Evolutionary conservation across 1,140 invertebrate genomes (phyloP).

Genomic region (Ceratina australensis): DNA sequence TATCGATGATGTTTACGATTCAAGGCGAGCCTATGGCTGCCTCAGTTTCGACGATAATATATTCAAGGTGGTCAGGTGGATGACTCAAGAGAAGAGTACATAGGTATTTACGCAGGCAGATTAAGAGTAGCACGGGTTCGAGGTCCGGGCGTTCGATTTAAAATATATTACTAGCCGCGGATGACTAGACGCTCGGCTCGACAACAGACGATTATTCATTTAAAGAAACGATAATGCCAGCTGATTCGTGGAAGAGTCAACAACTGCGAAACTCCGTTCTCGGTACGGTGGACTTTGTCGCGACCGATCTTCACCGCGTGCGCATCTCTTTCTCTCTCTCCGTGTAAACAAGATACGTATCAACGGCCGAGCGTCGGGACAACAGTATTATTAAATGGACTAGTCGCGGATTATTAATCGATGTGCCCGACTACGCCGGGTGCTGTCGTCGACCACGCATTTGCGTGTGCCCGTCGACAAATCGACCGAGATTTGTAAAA

Average conservation of each 20-base stretch:
- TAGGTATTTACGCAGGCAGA: too few relatives aligned
- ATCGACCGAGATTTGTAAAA: conserved; percentile 28
- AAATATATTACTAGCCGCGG: not conserved
- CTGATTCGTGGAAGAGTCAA: conserved; percentile 52
- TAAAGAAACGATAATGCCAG: conserved; percentile 52
- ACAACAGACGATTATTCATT: conserved; percentile 43
- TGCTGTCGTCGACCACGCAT: conserved; percentile 11
- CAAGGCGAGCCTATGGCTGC: not conserved
- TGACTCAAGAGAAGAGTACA: not conserved
- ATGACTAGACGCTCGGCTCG: not conserved
- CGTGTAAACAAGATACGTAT: conserved; percentile 47
- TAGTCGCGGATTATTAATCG: conserved; percentile 31
- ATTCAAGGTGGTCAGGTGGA: not conserved
- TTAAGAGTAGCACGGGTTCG: not conserved
- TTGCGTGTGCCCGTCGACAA: conserved; percentile 1
- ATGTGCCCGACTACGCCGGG: too few relatives aligned
- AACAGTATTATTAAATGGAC: conserved; percentile 39
- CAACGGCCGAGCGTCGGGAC: conserved; percentile 12
- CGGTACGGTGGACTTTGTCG: conserved; percentile 42
- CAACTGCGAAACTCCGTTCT: conserved; percentile 40
- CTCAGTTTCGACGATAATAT: not conserved
- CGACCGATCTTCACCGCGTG: not conserved
- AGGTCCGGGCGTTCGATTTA: not conserved
- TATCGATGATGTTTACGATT: not conserved
- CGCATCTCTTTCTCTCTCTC: not conserved